Evolutionary conservation across 2,888 invertebrate genomes (phyloP).

Genomic region (Drosophila macrothrix): DNA sequence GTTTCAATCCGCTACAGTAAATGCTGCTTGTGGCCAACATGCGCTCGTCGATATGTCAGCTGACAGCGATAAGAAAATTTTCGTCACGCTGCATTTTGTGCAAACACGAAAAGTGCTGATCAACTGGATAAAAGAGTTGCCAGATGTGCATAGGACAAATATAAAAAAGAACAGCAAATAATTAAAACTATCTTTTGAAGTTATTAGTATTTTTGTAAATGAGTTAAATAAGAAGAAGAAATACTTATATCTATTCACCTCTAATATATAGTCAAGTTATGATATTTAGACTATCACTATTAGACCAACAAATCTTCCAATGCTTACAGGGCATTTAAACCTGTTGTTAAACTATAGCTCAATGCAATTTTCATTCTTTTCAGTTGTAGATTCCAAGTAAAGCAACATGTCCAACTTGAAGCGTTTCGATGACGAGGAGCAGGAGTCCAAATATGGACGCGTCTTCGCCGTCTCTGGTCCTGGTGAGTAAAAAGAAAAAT

Average conservation of each 20-base stretch:
- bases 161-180: neutral
- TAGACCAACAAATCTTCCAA: neutral
- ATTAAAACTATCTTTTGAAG: neutral
- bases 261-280: neutral
- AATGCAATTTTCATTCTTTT: neutral
- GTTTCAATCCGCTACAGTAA: neutral
- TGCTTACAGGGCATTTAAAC: neutral
- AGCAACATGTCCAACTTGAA: slow-evolving; percentile 88
- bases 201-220: neutral
- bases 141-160: neutral
- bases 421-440: slow-evolving; percentile 93
- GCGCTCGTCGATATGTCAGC: slow-evolving; percentile 51
- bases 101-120: slow-evolving; percentile 3
- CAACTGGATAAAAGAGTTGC: neutral
- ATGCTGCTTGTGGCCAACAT: slow-evolving; percentile 24
- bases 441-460: slow-evolving; percentile 95
- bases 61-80: slow-evolving; percentile 60
- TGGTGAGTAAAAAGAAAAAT: slow-evolving; percentile 87
- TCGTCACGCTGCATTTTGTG: slow-evolving; percentile 24
- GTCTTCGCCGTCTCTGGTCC: slow-evolving; percentile 99
- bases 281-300: neutral
- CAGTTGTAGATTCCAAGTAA: slow-evolving; percentile 64
- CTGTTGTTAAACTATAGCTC: neutral
- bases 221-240: neutral
- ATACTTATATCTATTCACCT: neutral